Conservation (phyloP, 2,113 vertebrate species). For the Esox niger region DNA sequence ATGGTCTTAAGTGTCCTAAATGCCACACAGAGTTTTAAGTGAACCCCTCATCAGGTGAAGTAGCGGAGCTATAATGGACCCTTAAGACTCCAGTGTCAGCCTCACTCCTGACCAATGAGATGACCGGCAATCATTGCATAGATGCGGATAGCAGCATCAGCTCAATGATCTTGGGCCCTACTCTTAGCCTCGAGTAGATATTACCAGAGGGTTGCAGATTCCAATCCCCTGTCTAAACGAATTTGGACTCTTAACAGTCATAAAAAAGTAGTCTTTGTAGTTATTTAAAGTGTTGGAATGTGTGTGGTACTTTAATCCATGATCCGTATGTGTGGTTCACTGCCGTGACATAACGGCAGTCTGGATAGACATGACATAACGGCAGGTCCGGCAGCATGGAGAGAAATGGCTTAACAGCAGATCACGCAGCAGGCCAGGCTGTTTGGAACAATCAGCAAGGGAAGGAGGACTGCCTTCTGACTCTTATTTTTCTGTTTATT, state of each 20-base stretch:
- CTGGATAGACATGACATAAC: too few species aligned
- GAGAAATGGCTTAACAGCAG: too few species aligned
- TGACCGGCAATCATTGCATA: background rate
- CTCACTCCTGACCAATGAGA: slow-evolving; percentile 46
- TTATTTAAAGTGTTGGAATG: too few species aligned
- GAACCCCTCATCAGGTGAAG: slow-evolving; percentile 27
- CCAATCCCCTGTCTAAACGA: too few species aligned
- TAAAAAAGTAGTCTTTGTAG: too few species aligned
- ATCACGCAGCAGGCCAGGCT: background rate
- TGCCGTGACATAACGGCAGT: background rate
- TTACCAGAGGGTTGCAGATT: too few species aligned
- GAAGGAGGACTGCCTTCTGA: background rate
- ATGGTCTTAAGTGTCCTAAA: slow-evolving; percentile 33
- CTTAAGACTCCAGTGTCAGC: slow-evolving; percentile 37
- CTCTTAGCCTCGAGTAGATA: background rate
- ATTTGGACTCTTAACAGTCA: too few species aligned
- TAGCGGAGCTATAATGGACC: slow-evolving; percentile 34
- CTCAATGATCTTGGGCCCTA: background rate
- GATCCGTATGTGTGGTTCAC: background rate
- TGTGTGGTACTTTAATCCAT: too few species aligned
- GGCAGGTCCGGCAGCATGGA: background rate
- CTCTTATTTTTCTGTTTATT: background rate
- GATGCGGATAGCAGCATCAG: background rate
- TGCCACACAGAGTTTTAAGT: slow-evolving; percentile 30
- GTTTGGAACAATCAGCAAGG: background rate